Evolutionary conservation across 2,888 invertebrate species (phyloP).

Genomic region (Volucella inanis): DNA sequence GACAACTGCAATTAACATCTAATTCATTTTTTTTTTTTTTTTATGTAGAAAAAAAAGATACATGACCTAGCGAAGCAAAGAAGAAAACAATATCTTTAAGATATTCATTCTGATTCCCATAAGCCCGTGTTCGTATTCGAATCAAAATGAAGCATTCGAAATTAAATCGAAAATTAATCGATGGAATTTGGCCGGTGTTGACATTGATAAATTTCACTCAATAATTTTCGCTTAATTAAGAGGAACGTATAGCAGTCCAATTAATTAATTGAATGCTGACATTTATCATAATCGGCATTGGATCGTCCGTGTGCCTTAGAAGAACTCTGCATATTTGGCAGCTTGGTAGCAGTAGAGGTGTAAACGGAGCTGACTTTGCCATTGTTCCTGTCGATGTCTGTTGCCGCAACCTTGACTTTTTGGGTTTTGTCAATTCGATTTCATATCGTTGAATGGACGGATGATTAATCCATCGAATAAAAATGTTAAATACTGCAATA

Average conservation of each 20-base stretch:
- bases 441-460: slow-evolving; percentile 4
- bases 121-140: background rate
- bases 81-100: background rate
- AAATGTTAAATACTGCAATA: slow-evolving; percentile 61
- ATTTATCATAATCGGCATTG: slow-evolving; percentile 51
- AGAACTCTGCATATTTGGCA: slow-evolving; percentile 5
- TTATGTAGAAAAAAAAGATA: slow-evolving; percentile 10
- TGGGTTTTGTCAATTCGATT: slow-evolving; percentile 26
- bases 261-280: slow-evolving; percentile 64
- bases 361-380: background rate
- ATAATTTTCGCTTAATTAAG: slow-evolving; percentile 65
- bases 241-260: slow-evolving; percentile 62
- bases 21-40: slow-evolving; percentile 56
- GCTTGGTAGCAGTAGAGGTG: background rate
- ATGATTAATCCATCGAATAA: slow-evolving; percentile 58
- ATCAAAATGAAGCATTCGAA: slow-evolving; percentile 16
- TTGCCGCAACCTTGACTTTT: slow-evolving; percentile 1
- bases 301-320: background rate
- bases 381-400: slow-evolving; percentile 27
- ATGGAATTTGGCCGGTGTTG: slow-evolving; percentile 53
- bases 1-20: slow-evolving; percentile 65
- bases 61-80: background rate
- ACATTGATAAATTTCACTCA: slow-evolving; percentile 60
- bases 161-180: slow-evolving; percentile 55
- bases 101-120: background rate